Conservation (phyloP, 30 jellyfish, hydroid and myxozoan genomes). For the Clytia hemisphaerica region DNA sequence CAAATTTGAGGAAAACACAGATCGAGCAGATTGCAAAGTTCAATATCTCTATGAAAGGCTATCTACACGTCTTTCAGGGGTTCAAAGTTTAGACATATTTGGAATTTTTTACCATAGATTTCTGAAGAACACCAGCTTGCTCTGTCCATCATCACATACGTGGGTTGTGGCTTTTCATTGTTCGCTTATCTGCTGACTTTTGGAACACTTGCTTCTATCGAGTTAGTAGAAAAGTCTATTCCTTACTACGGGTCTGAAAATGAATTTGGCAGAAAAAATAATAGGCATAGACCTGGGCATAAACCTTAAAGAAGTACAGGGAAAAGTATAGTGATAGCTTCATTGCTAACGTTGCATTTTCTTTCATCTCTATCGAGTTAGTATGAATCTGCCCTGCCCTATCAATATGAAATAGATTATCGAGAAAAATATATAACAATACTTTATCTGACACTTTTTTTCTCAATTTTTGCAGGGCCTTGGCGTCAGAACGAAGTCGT, state of each 20-base stretch:
- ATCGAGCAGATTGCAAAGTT: too few species aligned
- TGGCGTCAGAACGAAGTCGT: conserved; percentile 68
- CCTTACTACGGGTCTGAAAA: background rate
- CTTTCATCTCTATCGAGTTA: too few species aligned
- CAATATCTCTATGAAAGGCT: too few species aligned
- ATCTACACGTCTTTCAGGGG: too few species aligned
- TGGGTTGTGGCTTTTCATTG: conserved; percentile 82
- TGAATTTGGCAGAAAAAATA: too few species aligned
- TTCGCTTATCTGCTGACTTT: conserved; percentile 63
- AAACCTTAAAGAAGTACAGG: background rate
- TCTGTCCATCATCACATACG: conserved; percentile 50
- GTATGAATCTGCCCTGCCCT: background rate
- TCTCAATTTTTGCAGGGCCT: conserved; percentile 30
- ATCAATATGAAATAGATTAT: background rate
- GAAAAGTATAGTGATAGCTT: background rate
- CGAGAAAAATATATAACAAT: background rate
- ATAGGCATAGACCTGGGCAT: too few species aligned
- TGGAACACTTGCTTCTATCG: conserved; percentile 62
- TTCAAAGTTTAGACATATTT: too few species aligned
- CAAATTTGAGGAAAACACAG: too few species aligned
- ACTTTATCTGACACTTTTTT: background rate
- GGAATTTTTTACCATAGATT: conserved; percentile 25
- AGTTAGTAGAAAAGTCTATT: conserved; percentile 19
- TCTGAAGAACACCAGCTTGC: conserved; percentile 46
- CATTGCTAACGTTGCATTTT: background rate